Base-by-base conservation (phyloP, 2,797 vertebrate genomes). In the Meriones psammophilus region DNA sequence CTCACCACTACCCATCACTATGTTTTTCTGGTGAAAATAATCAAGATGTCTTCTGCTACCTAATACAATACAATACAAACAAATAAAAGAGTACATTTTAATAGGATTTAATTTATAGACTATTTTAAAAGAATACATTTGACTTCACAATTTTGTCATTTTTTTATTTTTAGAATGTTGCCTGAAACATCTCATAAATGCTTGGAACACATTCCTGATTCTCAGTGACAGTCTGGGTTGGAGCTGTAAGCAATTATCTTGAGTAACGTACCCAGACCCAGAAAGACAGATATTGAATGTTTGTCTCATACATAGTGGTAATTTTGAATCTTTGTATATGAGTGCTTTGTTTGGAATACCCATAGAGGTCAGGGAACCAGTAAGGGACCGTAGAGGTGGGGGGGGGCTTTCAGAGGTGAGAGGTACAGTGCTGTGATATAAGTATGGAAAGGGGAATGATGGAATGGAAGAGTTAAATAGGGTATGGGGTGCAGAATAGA, bases 91-190 rank as follows among this genome's bases (percentile, higher is more conserved):
- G 42, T 62, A 69, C 84, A 87, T 89, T 64, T 58, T n/a, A 93
- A 39, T 69, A 46, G 66, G 12, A 94, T 89, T 66, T 92, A 42
- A 91, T 78, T 88, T 94, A 68, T 39, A 93, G 17, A 62, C 17
- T 50, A 71, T 54, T 56, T 96, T 90, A 95, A 95, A 88, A 86
- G 89, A 89, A 90, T 68, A 73, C 95, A 33, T 8, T 4, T 92
- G 12, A 18, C 42, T 58, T 92, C 2, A 7, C 80, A 17, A 81
- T 77, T 81, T 88, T 24, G 28, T 30, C 22, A 71, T 66, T 93
- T 92, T 77, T 62, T 4, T 17, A 54, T 84, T 94, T 95, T 86
- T 68, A 92, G 8, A 78, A 0, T 71, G 22, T 50, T 85, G 42
- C 62, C 54, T 85, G 68, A 87, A 94, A 66, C 2, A 94, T 85